Base-by-base conservation (phyloP, 2,113 vertebrate genomes). In the Pipa parva region DNA sequence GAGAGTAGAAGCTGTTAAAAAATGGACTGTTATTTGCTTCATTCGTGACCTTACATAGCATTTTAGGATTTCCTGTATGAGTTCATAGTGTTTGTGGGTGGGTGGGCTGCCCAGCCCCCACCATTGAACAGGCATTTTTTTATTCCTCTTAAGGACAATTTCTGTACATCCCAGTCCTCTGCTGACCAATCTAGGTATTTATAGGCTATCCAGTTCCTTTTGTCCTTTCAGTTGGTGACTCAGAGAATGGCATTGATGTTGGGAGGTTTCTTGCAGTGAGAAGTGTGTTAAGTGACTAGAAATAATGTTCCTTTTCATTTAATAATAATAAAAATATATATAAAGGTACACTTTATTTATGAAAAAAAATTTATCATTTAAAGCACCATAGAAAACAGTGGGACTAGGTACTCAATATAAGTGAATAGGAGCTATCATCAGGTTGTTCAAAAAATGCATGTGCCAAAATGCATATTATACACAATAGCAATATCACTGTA, bases 31-130 rank as follows among this genome's bases (percentile, higher is more conserved):
- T 42, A 13, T 70, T 61, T 60, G n/a, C n/a, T 45, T 45, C 36
- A 45, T 52, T 70, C 17, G 45, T 70, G 58, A 52, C 66, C 66
- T 46, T 70, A 61, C 52, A 61, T 61, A 70, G 66, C 52, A 31
- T 59, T 68, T 27, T 61, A 70, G 57, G 66, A 61, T 70, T 70
- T 70, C 66, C 66, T 70, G 66, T 61, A 70, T 61, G 58, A 70
- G 66, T 58, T 36, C 55, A 36, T 58, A 8, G 20, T 22, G 29
- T 51, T 24, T 70, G 29, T 68, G n/a, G n/a, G 66, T 70, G 66
- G 58, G 66, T 60, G 37, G 57, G 48, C 66, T 42, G 26, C 20
- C 57, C 65, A 31, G 22, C 63, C 54, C 37, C 28, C 24, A 25
- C 20, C 8, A 37, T 13, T 2, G 25, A 17, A 29, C 20, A 33